A percentile compares a stretch with the other conserved stretches of the same genome.
These are phyloP conservation scores for Operophtera brumata DNA, from an alignment of 2,888 invertebrate species.

Conservation along the genomic window DNA sequence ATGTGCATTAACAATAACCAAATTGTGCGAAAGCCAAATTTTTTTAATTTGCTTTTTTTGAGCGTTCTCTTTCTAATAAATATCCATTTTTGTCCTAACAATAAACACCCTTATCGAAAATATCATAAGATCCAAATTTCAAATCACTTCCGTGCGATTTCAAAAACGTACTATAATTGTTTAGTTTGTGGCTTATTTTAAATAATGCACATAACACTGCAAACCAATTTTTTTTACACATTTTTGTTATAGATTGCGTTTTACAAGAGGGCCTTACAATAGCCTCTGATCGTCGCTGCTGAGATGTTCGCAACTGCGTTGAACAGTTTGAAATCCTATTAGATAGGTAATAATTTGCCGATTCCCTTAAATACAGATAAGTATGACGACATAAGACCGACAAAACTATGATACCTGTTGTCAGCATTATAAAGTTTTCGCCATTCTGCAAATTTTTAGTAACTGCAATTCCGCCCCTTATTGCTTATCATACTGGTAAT, in stretches of 20 bases:
- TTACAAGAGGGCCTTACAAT: too few species aligned
- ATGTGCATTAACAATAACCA: not conserved
- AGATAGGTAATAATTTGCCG: too few species aligned
- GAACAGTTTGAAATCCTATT: too few species aligned
- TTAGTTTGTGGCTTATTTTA: constrained; percentile 17
- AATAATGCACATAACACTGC: constrained; percentile 19
- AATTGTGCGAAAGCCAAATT: constrained; percentile 5
- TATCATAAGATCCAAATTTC: constrained; percentile 22
- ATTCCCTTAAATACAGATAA: too few species aligned
- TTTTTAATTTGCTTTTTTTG: not conserved
- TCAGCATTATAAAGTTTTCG: too few species aligned
- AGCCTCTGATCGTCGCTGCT: too few species aligned
- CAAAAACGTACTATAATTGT: constrained; percentile 14
- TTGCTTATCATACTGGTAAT: too few species aligned
- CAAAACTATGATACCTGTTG: too few species aligned
- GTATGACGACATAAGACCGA: too few species aligned
- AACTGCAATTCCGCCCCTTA: too few species aligned
- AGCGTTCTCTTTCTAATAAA: not conserved
- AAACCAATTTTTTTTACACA: constrained; percentile 3
- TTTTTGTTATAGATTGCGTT: not conserved
- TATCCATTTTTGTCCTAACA: not conserved
- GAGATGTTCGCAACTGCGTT: too few species aligned
- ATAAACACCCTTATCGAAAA: constrained; percentile 16
- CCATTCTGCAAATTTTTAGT: too few species aligned
- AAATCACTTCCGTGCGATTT: constrained; percentile 5